These are phyloP conservation scores for Aeoliscus strigatus DNA, from an alignment of 2,797 vertebrate genomes.

Conservation along the genomic window DNA sequence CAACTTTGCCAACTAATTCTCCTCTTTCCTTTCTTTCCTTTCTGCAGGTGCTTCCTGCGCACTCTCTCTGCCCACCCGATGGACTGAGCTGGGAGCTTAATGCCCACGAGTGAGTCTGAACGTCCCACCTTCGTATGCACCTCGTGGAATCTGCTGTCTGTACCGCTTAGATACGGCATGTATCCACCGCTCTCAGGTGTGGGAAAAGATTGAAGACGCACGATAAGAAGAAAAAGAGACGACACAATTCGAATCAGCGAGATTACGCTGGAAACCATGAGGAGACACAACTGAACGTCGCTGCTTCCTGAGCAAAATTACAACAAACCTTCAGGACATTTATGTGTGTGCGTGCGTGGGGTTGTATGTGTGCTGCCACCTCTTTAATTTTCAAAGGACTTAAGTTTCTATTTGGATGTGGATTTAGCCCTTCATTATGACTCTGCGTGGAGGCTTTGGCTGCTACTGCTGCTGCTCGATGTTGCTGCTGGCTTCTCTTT, in stretches of 20 bases:
- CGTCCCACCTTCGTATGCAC: slow-evolving; percentile 52
- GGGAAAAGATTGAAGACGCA: slow-evolving; percentile 38
- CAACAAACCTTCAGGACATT: slow-evolving; percentile 54
- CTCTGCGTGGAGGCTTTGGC: slow-evolving; percentile 52
- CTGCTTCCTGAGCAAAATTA: slow-evolving; percentile 45
- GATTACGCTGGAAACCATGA: slow-evolving; percentile 54
- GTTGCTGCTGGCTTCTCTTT: slow-evolving; percentile 52
- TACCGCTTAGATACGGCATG: slow-evolving; percentile 33
- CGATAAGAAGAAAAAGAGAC: slow-evolving; percentile 36
- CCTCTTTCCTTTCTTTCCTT: slow-evolving; percentile 30
- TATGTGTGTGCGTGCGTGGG: slow-evolving; percentile 43
- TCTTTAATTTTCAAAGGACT: slow-evolving; percentile 61
- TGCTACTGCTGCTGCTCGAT: slow-evolving; percentile 35
- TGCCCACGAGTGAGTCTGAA: slow-evolving; percentile 33
- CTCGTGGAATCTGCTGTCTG: slow-evolving; percentile 44
- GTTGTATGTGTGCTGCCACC: slow-evolving; percentile 35
- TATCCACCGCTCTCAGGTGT: slow-evolving; percentile 39
- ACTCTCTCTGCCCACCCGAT: slow-evolving; percentile 25
- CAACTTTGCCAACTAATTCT: slow-evolving; percentile 15
- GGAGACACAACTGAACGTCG: slow-evolving; percentile 62
- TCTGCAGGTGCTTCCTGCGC: slow-evolving; percentile 52
- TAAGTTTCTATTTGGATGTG: slow-evolving; percentile 58
- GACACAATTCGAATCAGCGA: slow-evolving; percentile 60
- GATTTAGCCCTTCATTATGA: slow-evolving; percentile 69
- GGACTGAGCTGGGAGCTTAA: slow-evolving; percentile 34